Conservation (phyloP, 2,888 invertebrate genomes). For the Chymomyza caudatula region DNA sequence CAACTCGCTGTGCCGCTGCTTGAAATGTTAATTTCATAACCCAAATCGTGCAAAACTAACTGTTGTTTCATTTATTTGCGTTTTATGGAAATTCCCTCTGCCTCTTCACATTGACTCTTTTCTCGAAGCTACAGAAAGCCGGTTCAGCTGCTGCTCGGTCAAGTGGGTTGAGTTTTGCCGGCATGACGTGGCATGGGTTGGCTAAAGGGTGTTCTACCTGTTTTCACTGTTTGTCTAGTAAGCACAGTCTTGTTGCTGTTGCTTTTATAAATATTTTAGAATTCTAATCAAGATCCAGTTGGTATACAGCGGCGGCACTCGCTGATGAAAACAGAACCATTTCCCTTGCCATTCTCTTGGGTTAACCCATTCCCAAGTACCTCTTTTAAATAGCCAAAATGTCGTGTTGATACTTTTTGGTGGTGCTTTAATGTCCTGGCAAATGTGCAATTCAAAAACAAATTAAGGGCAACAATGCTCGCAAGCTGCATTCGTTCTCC, state of each 20-base stretch:
- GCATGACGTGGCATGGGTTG: too few relatives aligned
- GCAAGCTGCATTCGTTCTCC: conserved; percentile 8
- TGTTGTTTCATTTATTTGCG: conserved; percentile 69
- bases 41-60: conserved; percentile 64
- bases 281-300: conserved; percentile 77
- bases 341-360: not conserved
- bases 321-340: not conserved
- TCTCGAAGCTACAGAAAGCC: conserved; percentile 3
- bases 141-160: not conserved
- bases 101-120: conserved; percentile 19
- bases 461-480: conserved; percentile 48
- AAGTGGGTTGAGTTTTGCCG: conserved; percentile 8
- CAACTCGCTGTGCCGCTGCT: conserved; percentile 7
- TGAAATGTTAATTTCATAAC: conserved; percentile 73
- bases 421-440: conserved; percentile 72
- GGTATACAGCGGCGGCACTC: conserved; percentile 26
- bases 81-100: conserved; percentile 67
- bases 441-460: conserved; percentile 67
- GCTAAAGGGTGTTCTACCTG: conserved; percentile 43
- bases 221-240: conserved; percentile 41
- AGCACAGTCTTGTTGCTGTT: conserved; percentile 23
- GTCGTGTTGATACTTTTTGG: conserved; percentile 74
- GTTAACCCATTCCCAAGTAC: not conserved
- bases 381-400: conserved; percentile 54
- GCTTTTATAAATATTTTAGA: conserved; percentile 76